phyloP scores from a whole-genome alignment of 2,888 invertebrate genomes.

The Sicus ferrugineus region DNA sequence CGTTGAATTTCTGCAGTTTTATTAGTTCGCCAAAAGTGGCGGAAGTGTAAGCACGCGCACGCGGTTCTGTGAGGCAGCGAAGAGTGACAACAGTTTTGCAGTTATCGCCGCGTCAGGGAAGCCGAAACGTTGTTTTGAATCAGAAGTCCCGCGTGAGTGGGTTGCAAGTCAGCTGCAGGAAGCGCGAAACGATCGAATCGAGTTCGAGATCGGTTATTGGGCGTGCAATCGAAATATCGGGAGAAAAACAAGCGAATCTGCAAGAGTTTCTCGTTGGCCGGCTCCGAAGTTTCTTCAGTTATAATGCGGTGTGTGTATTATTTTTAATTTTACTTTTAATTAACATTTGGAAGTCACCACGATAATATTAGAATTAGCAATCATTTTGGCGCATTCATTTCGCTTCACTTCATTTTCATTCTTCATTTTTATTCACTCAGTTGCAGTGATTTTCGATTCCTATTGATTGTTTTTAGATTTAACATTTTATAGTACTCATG shows the following conservation, averaged over 20 bases:
- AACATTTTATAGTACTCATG: no score
- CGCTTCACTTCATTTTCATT: background rate
- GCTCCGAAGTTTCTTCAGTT: slow-evolving; percentile 7
- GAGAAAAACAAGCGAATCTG: background rate
- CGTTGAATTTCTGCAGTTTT: slow-evolving; percentile 45
- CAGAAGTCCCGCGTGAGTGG: no score
- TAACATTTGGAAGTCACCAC: no score
- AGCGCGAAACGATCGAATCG: background rate
- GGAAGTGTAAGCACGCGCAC: slow-evolving; percentile 44
- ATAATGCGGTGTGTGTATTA: slow-evolving; percentile 31
- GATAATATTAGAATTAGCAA: slow-evolving; percentile 18
- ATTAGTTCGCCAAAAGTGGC: slow-evolving; percentile 45
- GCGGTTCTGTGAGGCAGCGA: slow-evolving; percentile 1
- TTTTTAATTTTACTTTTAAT: background rate
- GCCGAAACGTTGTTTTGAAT: background rate
- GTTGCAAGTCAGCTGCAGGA: no score
- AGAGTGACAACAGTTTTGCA: background rate
- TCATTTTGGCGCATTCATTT: background rate
- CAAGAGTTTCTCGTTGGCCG: background rate
- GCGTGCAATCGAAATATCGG: background rate
- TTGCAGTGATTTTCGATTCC: background rate
- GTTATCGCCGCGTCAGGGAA: background rate
- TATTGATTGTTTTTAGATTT: no score
- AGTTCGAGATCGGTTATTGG: background rate
- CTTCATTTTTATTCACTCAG: background rate